Base-by-base conservation (phyloP, 2,797 vertebrate species). In the Enteromius trimaculatus region DNA sequence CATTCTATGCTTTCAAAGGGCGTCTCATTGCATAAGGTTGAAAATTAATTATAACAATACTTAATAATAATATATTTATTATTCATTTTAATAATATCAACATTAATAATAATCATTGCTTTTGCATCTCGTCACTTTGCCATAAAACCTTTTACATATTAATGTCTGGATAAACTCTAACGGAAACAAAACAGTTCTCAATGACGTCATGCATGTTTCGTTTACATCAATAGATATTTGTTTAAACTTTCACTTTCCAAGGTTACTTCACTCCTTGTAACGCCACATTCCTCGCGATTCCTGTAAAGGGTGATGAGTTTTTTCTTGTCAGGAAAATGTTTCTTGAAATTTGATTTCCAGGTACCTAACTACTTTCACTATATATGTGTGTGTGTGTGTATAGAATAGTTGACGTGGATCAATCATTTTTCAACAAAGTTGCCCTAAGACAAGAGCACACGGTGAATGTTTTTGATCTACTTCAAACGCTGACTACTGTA, bases 181-280 rank as follows among this genome's bases (percentile, higher is more conserved):
- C 19, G 47, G 17, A 74, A 74, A 53, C 29, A 37, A 21, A 74
- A 53, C 23, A 3, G 7, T 44, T 23, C 37, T 44, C 5, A 16
- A 16, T 16, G 26, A 44, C 0, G 0, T 26, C 13, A 44, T 19
- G 9, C 16, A 11, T 7, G n/a, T 51, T 81, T 70, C 3, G 16
- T 44, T 72, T 39, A 62, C 44, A 60, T 58, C 37, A 9, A 10
- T 7, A 23, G 14, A 10, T 55, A 10, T 37, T 72, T 31, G 13
- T 21, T 75, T 64, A n/a, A 7, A n/a, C 37, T 72, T 70, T 31
- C 21, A 53, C 6, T 51, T 21, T 66, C 5, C 49, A 39, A 42
- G 17, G 62, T 76, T 58, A 16, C 62, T 14, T 62, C 81, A 84
- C 83, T 88, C 65, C 60, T 72, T 88, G 49, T 60, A 51, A 29